These are phyloP conservation scores for Ancistrus triradiatus DNA, from an alignment of 2,113 vertebrate species.

Conservation along the genomic window DNA sequence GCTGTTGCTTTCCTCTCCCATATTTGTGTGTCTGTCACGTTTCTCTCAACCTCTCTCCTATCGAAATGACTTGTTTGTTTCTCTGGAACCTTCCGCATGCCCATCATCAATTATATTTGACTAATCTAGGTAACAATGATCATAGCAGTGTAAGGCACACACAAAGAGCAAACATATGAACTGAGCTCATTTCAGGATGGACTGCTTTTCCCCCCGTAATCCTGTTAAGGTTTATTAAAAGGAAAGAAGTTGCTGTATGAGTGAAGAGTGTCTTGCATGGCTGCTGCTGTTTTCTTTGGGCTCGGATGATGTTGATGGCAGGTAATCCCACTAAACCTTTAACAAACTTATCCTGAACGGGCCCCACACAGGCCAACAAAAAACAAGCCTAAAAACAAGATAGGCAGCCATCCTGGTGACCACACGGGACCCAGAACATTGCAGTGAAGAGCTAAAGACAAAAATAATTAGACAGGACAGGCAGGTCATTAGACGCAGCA, in stretches of 20 bases:
- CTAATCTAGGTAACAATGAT: conserved; percentile 37
- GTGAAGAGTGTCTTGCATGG: conserved; percentile 25
- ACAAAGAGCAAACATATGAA: conserved; percentile 33
- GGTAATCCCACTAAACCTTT: conserved; percentile 49
- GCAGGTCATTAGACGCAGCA: neutral
- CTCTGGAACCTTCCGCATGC: conserved; percentile 41
- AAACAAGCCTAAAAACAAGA: too few relatives aligned
- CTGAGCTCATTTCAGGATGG: conserved; percentile 37
- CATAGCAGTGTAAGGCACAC: conserved; percentile 35
- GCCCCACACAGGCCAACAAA: conserved; percentile 49
- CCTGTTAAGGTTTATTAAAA: conserved; percentile 47
- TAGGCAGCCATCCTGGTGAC: conserved; percentile 29
- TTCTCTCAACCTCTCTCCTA: conserved; percentile 56
- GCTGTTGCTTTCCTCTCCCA: conserved; percentile 79
- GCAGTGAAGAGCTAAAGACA: neutral
- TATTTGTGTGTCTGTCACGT: conserved; percentile 78
- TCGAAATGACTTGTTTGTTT: conserved; percentile 35
- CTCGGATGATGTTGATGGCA: conserved; percentile 46
- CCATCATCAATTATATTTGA: conserved; percentile 37
- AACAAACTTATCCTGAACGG: conserved; percentile 44
- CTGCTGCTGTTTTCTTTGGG: conserved; percentile 39
- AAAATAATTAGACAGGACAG: neutral
- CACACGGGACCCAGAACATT: conserved; percentile 10
- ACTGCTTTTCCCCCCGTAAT: conserved; percentile 39
- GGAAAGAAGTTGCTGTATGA: conserved; percentile 32